Percentiles rank a stretch among this genome's conserved stretches.
phyloP scores from a whole-genome alignment of 2,113 vertebrate species.

The Neolamprologus sp. region DNA sequence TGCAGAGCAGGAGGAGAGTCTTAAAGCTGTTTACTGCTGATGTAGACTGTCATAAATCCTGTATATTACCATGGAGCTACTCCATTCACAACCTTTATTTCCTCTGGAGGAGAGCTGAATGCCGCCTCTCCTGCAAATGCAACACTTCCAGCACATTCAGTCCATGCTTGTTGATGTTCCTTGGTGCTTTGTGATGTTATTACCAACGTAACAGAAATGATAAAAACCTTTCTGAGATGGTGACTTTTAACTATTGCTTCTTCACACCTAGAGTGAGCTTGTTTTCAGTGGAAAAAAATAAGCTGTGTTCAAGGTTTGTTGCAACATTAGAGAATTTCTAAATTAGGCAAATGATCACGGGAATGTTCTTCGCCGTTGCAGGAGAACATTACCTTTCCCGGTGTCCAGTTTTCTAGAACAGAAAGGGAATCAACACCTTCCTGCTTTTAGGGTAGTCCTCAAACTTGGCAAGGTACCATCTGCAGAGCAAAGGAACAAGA shows the following conservation, averaged over 20 bases:
- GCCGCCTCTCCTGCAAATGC: neutral
- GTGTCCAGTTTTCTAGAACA: slow-evolving; percentile 67
- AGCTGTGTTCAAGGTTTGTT: neutral
- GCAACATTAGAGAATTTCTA: neutral
- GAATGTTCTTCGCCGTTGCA: neutral
- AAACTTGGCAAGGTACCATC: slow-evolving; percentile 93
- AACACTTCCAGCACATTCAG: neutral
- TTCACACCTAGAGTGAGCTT: neutral
- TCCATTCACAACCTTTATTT: neutral
- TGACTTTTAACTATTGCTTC: neutral
- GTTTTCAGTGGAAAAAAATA: neutral
- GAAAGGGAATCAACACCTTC: slow-evolving; percentile 86
- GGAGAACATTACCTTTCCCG: neutral
- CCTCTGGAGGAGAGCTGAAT: neutral
- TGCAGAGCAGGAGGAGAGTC: neutral
- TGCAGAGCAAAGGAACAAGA: slow-evolving; percentile 57
- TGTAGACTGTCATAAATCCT: slow-evolving; percentile 17
- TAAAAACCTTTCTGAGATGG: neutral
- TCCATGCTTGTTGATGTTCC: neutral
- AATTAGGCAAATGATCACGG: neutral
- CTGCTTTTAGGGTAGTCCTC: slow-evolving; percentile 88
- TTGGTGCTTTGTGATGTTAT: neutral
- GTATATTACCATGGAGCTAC: neutral
- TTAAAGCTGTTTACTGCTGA: slow-evolving; percentile 12
- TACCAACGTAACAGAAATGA: neutral